Percentiles rank a stretch among this genome's conserved stretches.
phyloP scores from a whole-genome alignment of 2,797 vertebrate genomes.

The Hipposideros larvatus region DNA sequence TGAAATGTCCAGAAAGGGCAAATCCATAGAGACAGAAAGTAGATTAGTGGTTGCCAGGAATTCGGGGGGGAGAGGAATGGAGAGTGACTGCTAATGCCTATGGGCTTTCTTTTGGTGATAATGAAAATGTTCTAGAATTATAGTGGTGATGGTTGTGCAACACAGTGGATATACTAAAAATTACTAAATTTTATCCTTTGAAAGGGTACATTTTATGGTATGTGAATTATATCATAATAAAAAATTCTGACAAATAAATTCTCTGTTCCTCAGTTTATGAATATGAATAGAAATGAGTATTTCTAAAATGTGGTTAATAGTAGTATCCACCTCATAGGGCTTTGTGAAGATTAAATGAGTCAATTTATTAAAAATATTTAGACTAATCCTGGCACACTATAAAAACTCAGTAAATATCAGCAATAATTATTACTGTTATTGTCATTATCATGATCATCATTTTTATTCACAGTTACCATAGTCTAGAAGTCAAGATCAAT shows the following conservation, averaged over 20 bases:
- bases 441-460: neutral
- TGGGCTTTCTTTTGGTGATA: conserved; percentile 33
- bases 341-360: conserved; percentile 55
- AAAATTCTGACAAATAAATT: conserved; percentile 21
- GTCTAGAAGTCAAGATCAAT: conserved; percentile 32
- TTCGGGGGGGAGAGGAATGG: neutral
- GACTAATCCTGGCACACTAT: neutral
- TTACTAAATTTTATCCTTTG: conserved; percentile 30
- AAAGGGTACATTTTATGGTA: neutral
- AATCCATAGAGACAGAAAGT: conserved; percentile 73
- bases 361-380: conserved; percentile 27
- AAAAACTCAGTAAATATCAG: conserved; percentile 44
- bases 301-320: conserved; percentile 25
- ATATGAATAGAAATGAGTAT: conserved; percentile 21
- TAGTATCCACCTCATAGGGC: neutral
- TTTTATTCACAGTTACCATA: conserved; percentile 32
- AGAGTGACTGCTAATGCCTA: conserved; percentile 59
- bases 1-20: conserved; percentile 72
- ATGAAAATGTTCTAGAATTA: conserved; percentile 68
- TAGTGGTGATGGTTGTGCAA: neutral
- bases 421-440: conserved; percentile 38
- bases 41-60: conserved; percentile 74
- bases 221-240: conserved; percentile 3
- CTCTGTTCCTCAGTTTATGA: conserved; percentile 23
- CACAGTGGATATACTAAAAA: conserved; percentile 56